A percentile compares a stretch with the other conserved stretches of the same genome.
Evolutionary conservation across 2,113 vertebrate species (phyloP).

Genomic region (Fregata magnificens): DNA sequence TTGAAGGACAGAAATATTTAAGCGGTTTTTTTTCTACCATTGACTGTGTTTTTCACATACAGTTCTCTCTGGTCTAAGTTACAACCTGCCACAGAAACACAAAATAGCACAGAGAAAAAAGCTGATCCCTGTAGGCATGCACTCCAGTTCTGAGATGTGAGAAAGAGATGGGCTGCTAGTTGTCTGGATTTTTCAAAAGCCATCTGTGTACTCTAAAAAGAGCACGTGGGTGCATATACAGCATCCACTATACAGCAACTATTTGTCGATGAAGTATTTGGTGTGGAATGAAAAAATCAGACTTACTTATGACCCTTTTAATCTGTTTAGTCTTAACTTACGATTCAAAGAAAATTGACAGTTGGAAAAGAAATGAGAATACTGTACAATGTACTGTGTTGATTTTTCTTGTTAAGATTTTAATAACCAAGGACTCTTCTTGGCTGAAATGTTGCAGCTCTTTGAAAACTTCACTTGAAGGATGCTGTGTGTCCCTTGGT

Average conservation of each 20-base stretch:
- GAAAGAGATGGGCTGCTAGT: not conserved
- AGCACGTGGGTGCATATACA: not conserved
- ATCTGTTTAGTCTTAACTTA: not conserved
- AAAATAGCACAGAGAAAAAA: not conserved
- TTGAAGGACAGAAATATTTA: not conserved
- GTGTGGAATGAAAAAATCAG: not conserved
- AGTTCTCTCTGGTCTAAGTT: not conserved
- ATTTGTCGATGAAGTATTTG: not conserved
- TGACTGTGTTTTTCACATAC: not conserved
- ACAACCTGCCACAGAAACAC: not conserved
- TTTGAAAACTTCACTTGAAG: not conserved
- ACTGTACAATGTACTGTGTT: not conserved
- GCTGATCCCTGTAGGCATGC: not conserved
- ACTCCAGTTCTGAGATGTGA: not conserved
- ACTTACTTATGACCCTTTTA: not conserved
- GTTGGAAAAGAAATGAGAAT: not conserved
- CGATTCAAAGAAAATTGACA: not conserved
- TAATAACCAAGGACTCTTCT: not conserved
- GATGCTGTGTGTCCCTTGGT: not conserved
- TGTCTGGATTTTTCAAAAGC: not conserved
- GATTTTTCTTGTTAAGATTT: not conserved
- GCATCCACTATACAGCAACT: not conserved
- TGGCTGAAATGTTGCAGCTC: not conserved
- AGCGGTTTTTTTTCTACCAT: rapidly evolving
- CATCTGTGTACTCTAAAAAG: not conserved